Percentiles rank a stretch among this genome's conserved stretches.
These are phyloP conservation scores for Cyanoliseus patagonus DNA, from an alignment of 2,113 vertebrate species.

Conservation along the genomic window DNA sequence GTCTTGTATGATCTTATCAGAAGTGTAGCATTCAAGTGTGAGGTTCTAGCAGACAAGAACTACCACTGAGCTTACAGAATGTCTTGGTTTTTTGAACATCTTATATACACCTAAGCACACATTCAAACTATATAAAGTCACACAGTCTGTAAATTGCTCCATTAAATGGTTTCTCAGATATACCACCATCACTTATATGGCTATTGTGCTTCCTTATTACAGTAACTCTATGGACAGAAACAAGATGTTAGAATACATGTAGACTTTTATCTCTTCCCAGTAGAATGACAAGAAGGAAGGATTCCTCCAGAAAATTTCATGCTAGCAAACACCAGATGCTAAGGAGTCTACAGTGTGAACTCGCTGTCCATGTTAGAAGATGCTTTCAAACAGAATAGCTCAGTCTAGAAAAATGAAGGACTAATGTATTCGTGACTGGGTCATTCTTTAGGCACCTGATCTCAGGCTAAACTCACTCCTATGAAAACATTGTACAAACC, in stretches of 20 bases:
- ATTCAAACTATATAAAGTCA: not conserved
- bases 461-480: not conserved
- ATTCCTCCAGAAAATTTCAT: not conserved
- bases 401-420: not conserved
- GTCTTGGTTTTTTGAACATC: not conserved
- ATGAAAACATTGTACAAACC: not conserved
- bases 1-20: not conserved
- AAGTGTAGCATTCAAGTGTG: fast-evolving
- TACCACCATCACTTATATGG: not conserved
- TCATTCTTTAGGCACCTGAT: not conserved
- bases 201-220: not conserved
- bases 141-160: not conserved
- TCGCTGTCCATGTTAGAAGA: not conserved
- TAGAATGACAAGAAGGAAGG: not conserved
- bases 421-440: not conserved
- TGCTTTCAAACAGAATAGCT: not conserved
- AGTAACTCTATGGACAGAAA: not conserved
- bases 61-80: not conserved
- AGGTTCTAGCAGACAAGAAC: not conserved
- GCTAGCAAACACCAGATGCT: not conserved
- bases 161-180: not conserved
- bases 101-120: not conserved
- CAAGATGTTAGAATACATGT: not conserved
- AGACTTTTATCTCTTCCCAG: not conserved
- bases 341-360: not conserved